These are phyloP conservation scores for Diplazon laetatorius DNA, from an alignment of 2,888 invertebrate genomes.

Conservation along the genomic window DNA sequence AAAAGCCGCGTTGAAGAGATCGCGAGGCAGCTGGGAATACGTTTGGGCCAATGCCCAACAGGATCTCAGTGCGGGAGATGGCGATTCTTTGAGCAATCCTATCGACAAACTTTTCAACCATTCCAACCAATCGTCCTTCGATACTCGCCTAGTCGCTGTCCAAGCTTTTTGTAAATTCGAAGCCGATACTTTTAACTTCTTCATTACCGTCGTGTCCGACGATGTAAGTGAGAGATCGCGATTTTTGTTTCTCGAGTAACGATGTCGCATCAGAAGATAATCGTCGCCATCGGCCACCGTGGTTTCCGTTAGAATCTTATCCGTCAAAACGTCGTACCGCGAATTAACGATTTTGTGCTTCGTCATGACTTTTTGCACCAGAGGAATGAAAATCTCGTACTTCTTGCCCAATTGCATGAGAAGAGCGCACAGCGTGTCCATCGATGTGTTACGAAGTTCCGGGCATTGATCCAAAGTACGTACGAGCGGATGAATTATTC, in stretches of 20 bases:
- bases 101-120: conserved; percentile 97
- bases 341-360: conserved; percentile 91
- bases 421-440: conserved; percentile 95
- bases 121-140: conserved; percentile 99
- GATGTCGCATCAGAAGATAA: conserved; percentile 86
- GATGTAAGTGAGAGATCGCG: conserved; percentile 86
- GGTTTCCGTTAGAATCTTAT: conserved; percentile 89
- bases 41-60: conserved; percentile 96
- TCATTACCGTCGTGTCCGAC: conserved; percentile 89
- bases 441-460: conserved; percentile 90
- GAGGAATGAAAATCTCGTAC: conserved; percentile 95
- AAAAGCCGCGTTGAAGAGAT: conserved; percentile 99
- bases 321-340: conserved; percentile 90
- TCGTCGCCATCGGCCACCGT: conserved; percentile 91
- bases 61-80: conserved; percentile 96
- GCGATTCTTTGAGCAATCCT: conserved; percentile 96
- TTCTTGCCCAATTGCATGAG: conserved; percentile 95
- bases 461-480: conserved; percentile 92
- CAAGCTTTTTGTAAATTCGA: conserved; percentile 94
- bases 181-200: conserved; percentile 92
- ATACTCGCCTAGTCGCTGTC: conserved; percentile 95
- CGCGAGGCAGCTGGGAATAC: conserved; percentile 96
- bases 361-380: conserved; percentile 92
- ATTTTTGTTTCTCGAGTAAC: conserved; percentile 87
- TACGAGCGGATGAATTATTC: conserved; percentile 97